Percentiles rank a stretch among this genome's conserved stretches.
Evolutionary conservation across 2,888 invertebrate species (phyloP).

Genomic region (Coecobrya sp.): DNA sequence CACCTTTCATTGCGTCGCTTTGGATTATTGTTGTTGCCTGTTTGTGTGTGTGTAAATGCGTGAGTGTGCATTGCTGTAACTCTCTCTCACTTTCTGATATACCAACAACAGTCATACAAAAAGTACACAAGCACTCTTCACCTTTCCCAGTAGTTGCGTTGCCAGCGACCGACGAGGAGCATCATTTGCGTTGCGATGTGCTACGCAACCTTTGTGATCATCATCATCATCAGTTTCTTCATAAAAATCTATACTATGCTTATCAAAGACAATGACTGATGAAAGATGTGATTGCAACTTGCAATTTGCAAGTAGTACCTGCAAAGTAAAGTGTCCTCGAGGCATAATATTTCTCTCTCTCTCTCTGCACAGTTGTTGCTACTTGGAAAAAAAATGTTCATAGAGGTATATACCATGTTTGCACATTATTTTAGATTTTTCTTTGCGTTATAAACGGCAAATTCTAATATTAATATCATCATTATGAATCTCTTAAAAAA

Average conservation of each 20-base stretch:
- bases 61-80: slow-evolving; percentile 20
- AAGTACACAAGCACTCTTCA: slow-evolving; percentile 39
- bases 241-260: too few species aligned
- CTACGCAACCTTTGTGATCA: background rate
- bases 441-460: background rate
- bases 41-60: slow-evolving; percentile 37
- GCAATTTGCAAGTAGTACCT: background rate
- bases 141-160: slow-evolving; percentile 70
- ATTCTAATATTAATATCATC: slow-evolving; percentile 6
- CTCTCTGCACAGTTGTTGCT: background rate
- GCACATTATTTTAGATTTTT: background rate
- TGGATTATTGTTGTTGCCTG: background rate
- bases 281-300: background rate
- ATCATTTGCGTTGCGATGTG: background rate
- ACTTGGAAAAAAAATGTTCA: too few species aligned
- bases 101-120: slow-evolving; percentile 30
- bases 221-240: too few species aligned
- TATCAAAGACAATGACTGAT: background rate
- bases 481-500: background rate
- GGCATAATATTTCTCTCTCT: too few species aligned
- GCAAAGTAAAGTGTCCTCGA: background rate
- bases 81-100: background rate
- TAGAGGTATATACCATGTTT: background rate
- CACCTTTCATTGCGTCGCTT: background rate
- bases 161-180: slow-evolving; percentile 60